Percentiles rank a stretch among this genome's conserved stretches.
Evolutionary conservation across 2,797 vertebrate genomes (phyloP).

Genomic region (Erpetoichthys calabaricus): DNA sequence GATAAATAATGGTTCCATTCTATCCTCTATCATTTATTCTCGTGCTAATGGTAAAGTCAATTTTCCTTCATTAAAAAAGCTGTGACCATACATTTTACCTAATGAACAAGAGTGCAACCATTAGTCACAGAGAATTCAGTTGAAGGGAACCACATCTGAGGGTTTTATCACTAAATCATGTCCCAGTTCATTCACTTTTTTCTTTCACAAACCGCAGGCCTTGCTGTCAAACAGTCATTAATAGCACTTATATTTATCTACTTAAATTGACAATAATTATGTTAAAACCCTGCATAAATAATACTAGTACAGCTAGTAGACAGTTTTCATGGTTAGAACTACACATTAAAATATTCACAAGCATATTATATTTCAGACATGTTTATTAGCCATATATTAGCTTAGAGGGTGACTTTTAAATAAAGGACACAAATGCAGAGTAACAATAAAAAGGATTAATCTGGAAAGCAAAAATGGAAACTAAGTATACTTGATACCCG

Average conservation of each 20-base stretch:
- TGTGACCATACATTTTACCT: conserved; percentile 3
- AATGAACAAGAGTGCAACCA: conserved; percentile 12
- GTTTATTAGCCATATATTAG: no score
- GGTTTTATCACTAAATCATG: conserved; percentile 4
- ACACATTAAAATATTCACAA: no score
- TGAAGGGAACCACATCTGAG: neutral
- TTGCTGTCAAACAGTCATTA: neutral
- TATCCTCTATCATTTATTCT: conserved; percentile 8
- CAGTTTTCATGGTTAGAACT: no score
- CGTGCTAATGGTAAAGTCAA: conserved; percentile 8
- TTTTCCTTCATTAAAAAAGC: conserved; percentile 6
- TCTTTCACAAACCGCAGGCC: neutral
- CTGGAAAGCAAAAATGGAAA: no score
- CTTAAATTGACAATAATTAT: no score
- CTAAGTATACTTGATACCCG: no score
- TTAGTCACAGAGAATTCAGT: conserved; percentile 4
- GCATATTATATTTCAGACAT: no score
- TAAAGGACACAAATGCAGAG: no score
- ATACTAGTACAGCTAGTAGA: no score
- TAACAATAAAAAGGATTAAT: no score
- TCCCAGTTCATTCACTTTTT: conserved; percentile 2
- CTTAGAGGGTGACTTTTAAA: no score
- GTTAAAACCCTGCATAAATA: no score
- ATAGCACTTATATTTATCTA: neutral
- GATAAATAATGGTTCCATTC: conserved; percentile 14